Base-by-base conservation (phyloP, 2,797 vertebrate genomes). In the Oryzias dopingdopingensis region DNA sequence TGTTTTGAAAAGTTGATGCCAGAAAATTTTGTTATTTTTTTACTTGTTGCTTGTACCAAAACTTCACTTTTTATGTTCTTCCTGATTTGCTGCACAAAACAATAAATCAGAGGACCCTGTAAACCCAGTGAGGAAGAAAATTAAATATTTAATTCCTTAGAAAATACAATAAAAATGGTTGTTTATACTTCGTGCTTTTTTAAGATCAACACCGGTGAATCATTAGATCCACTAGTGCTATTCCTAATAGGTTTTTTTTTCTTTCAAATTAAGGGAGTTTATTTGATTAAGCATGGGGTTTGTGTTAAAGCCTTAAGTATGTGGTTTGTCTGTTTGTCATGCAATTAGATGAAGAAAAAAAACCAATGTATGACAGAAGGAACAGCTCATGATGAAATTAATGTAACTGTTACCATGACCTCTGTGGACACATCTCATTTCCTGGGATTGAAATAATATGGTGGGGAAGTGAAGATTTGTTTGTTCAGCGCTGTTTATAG, bases 401-500 rank as follows among this genome's bases (percentile, higher is more conserved):
- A 23, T 14, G 55, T 70, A 59, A 56, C 67, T 64, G 54, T 74
- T 80, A 60, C 44, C 48, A 64, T 72, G 71, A 78, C 43, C 42
- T 73, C 68, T 49, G 56, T 73, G 67, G 61, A 64, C 49, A 24
- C 56, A 63, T 82, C 52, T 72, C 59, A 70, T 70, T 60, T 72
- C 52, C 58, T 65, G 65, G 70, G 65, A 56, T 82, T 77, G 65
- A 77, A 66, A 59, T 83, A 37, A 40, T 18, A 44, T 82, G 67
- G 67, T 74, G 76, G 67, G 76, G 56, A 56, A 82, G 79, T 87
- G 65, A 82, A 83, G 71, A 76, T 70, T 67, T 78, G 74, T 83
- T 83, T 90, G 74, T 90, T 80, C 74, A 89, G 80, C 87, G 81
- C 83, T 89, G 86, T 86, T 82, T 77, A 86, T 89, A 92, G 92